phyloP scores from a whole-genome alignment of 2,113 vertebrate genomes.

The Hydrochoerus hydrochaeris region DNA sequence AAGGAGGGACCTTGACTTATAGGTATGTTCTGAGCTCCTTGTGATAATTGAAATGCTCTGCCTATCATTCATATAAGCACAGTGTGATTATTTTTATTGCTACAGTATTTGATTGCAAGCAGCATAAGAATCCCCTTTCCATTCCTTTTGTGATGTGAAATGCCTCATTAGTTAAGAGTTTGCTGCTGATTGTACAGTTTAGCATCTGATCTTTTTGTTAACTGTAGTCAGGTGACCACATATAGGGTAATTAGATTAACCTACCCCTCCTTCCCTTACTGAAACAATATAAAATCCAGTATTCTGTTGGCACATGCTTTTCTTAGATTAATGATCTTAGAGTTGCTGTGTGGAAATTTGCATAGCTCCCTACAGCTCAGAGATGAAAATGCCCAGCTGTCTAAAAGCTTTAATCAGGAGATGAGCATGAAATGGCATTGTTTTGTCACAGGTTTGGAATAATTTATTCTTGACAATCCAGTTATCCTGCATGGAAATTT shows the following conservation, averaged over 20 bases:
- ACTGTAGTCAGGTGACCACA: slow-evolving; percentile 67
- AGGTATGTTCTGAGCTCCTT: slow-evolving; percentile 59
- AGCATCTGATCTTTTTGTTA: slow-evolving; percentile 73
- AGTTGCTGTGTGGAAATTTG: slow-evolving; percentile 72
- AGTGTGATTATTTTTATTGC: slow-evolving; percentile 67
- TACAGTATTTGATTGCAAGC: slow-evolving; percentile 75
- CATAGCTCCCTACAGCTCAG: slow-evolving; percentile 72
- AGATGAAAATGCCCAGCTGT: slow-evolving; percentile 77
- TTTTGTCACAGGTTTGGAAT: slow-evolving; percentile 69
- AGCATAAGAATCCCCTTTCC: slow-evolving; percentile 3
- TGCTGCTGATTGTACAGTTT: slow-evolving; percentile 72
- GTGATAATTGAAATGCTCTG: slow-evolving; percentile 66
- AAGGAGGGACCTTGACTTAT: neutral
- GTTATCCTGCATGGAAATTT: slow-evolving; percentile 71
- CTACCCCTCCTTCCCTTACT: slow-evolving; percentile 54
- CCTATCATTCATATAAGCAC: slow-evolving; percentile 35
- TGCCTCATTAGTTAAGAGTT: slow-evolving; percentile 78
- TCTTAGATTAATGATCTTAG: slow-evolving; percentile 72
- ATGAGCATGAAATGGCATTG: slow-evolving; percentile 72
- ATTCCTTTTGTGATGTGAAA: slow-evolving; percentile 69
- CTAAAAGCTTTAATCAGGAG: slow-evolving; percentile 73
- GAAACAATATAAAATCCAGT: slow-evolving; percentile 69
- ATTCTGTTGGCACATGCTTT: slow-evolving; percentile 73
- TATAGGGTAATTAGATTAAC: slow-evolving; percentile 80
- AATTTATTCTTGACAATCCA: slow-evolving; percentile 80